Conservation (phyloP, 2,888 invertebrate species). For the Tachystola acroxantha region DNA sequence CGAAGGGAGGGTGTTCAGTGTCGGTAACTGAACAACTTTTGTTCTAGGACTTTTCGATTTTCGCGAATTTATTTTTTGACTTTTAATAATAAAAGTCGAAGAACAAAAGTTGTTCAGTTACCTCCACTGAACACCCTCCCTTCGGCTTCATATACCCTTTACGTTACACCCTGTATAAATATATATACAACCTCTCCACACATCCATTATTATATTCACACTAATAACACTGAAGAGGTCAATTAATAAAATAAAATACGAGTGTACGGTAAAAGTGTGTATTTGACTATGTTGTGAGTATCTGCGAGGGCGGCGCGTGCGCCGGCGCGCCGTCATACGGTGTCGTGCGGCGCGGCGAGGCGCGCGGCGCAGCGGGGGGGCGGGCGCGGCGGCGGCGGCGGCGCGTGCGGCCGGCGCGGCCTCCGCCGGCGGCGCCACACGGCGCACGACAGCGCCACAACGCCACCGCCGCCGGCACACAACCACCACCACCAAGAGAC, state of each 20-base stretch:
- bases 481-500: conserved; percentile 35
- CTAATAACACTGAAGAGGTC: too few relatives aligned
- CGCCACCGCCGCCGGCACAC: conserved; percentile 40
- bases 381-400: conserved; percentile 61
- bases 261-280: conserved; percentile 55
- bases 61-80: too few relatives aligned
- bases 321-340: conserved; percentile 59
- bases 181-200: too few relatives aligned
- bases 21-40: too few relatives aligned
- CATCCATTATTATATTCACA: too few relatives aligned
- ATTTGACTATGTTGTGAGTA: conserved; percentile 42
- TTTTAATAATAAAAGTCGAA: too few relatives aligned
- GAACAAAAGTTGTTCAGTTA: too few relatives aligned
- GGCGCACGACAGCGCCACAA: conserved; percentile 24
- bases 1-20: too few relatives aligned
- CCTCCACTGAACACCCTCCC: too few relatives aligned
- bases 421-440: conserved; percentile 33
- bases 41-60: too few relatives aligned
- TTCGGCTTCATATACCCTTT: too few relatives aligned
- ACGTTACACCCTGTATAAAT: too few relatives aligned
- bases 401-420: conserved; percentile 41
- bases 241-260: conserved; percentile 43
- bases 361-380: conserved; percentile 63
- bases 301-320: conserved; percentile 26
- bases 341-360: conserved; percentile 55